phyloP scores from a whole-genome alignment of 2,113 vertebrate genomes.

The Ginglymostoma cirratum region DNA sequence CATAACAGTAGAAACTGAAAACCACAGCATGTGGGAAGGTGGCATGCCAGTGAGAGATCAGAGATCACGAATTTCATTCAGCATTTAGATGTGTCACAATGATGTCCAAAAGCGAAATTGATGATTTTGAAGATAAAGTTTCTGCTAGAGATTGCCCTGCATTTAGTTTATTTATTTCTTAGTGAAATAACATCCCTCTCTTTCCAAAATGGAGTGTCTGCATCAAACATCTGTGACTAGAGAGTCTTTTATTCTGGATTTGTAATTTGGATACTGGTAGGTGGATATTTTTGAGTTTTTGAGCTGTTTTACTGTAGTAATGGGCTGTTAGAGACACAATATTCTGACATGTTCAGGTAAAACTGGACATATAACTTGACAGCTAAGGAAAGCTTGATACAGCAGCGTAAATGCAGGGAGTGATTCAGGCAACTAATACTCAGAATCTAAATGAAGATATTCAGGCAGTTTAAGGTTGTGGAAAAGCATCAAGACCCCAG shows the following conservation, averaged over 20 bases:
- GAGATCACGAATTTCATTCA: background rate
- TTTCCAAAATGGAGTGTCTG: background rate
- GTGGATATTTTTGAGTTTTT: background rate
- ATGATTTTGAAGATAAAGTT: background rate
- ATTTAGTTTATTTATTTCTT: background rate
- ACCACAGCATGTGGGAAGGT: background rate
- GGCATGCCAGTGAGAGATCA: background rate
- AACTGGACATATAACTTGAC: background rate
- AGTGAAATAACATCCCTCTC: background rate
- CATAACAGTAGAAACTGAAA: background rate
- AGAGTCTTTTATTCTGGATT: background rate
- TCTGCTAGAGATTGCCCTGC: background rate
- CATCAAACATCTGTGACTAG: background rate
- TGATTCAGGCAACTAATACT: background rate
- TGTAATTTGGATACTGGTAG: background rate
- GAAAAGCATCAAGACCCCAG: background rate
- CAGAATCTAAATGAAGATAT: background rate
- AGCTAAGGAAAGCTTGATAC: background rate
- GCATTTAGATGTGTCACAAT: background rate
- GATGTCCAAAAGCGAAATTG: background rate
- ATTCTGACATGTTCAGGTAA: background rate
- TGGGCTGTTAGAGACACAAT: background rate
- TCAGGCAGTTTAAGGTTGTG: background rate
- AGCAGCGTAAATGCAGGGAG: background rate
- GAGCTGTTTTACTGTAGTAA: background rate